Conservation (phyloP, 92 coral and sea anemone genomes). For the Micromussa lordhowensis region DNA sequence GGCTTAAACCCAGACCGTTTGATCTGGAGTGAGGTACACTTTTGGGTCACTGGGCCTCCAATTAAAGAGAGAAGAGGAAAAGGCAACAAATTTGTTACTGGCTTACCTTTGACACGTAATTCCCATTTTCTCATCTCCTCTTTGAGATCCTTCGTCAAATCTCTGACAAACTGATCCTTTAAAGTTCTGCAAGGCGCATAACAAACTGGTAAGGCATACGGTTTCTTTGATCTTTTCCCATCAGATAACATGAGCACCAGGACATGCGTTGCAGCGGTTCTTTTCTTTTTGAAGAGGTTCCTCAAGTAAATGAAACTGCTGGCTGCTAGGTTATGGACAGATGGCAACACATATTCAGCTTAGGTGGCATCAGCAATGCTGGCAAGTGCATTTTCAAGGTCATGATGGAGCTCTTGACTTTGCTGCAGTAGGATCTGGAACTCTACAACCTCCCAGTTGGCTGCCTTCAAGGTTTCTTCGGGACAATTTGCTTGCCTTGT, state of each 20-base stretch:
- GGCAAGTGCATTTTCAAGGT: not conserved
- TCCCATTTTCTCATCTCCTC: constrained; percentile 57
- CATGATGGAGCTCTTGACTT: not conserved
- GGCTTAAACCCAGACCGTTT: too few species aligned
- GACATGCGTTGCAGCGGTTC: constrained; percentile 62
- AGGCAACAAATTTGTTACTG: not conserved
- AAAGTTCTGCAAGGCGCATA: constrained; percentile 52
- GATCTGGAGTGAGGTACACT: too few species aligned
- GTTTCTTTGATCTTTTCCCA: constrained; percentile 50
- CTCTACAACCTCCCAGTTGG: not conserved
- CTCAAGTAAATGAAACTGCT: constrained; percentile 1
- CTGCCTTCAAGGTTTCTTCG: not conserved
- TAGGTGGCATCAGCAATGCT: not conserved
- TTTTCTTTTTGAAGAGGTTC: constrained; percentile 58
- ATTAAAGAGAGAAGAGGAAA: too few species aligned
- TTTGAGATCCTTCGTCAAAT: too few species aligned
- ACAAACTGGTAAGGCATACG: constrained; percentile 64
- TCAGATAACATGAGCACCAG: constrained; percentile 55
- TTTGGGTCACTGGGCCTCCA: too few species aligned
- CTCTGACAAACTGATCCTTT: too few species aligned
- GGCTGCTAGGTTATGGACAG: not conserved
- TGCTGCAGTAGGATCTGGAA: not conserved
- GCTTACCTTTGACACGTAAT: constrained; percentile 48
- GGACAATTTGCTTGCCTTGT: not conserved
- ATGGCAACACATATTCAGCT: not conserved